Base-by-base conservation (phyloP, 2,888 invertebrate genomes). In the Stegophylla sp. region DNA sequence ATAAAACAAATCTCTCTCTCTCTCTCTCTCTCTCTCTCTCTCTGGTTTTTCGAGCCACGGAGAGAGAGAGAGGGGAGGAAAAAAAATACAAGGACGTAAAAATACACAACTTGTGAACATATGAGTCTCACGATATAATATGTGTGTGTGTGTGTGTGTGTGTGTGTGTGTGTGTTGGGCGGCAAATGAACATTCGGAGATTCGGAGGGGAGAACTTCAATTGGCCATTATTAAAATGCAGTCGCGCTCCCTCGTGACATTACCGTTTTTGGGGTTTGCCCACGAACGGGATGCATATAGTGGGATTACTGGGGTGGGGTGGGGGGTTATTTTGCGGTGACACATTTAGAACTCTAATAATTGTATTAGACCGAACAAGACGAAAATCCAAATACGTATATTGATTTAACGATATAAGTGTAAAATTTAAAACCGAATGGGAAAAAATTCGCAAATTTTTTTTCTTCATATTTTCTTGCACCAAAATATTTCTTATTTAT, bases 131-230 rank as follows among this genome's bases (percentile, higher is more conserved):
- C 17, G 56, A 72, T 41, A 53, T 26, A 10, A 26, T 28, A 5
- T 43, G 56, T 17, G 12, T 43, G 72, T 26, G 17, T 28, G n/a
- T 23, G 13, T 26, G 20, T 64, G 64, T 41, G 41, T 41, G 45
- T 45, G 45, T 17, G 66, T 26, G 43, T 45, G 45, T 45, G 59
- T 59, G 43, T 61, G 43, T 61, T 23, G 15, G 34, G 28, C 45
- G 10, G 48, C 13, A 63, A 59, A 61, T 48, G 28, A 43, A 69
- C 28, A 67, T 48, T 26, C 17, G n/a, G 4, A 61, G 59, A 28
- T 74, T 34, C n/a, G n/a, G n/a, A 34, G 51, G 63, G 63, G 51
- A 75, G 48, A 75, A 75, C 74, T n/a, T 75, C 74, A 51, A 75
- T 75, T 63, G 63, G 74, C 74, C 63, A 51, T 64, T 75, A 75